Conservation (phyloP, 2,113 vertebrate genomes). For the Calidris pugnax region DNA sequence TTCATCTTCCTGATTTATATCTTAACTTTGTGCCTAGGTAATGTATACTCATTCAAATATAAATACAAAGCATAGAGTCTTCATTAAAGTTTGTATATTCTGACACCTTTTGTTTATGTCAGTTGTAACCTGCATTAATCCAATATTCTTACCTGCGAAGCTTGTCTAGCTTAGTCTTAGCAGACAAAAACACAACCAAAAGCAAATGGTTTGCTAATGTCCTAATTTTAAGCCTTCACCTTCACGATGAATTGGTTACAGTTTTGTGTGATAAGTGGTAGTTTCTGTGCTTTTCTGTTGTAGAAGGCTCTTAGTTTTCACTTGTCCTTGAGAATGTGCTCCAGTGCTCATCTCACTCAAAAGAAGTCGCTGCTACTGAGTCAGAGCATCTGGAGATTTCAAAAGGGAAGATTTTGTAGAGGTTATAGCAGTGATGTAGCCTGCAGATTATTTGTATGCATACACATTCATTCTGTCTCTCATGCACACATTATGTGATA, state of each 20-base stretch:
- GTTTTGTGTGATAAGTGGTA: not conserved
- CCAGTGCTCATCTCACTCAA: not conserved
- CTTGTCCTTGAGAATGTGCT: not conserved
- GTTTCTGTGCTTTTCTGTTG: not conserved
- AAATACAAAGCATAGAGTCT: not conserved
- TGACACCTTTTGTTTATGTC: not conserved
- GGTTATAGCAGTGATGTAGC: not conserved
- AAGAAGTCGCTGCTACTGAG: not conserved
- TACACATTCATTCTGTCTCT: not conserved
- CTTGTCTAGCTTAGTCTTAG: not conserved
- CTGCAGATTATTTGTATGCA: not conserved
- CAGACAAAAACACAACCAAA: not conserved
- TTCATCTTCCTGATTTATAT: not conserved
- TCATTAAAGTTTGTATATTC: not conserved
- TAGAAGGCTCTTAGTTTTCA: not conserved
- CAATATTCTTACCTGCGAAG: not conserved
- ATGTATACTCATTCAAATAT: not conserved
- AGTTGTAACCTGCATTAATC: not conserved
- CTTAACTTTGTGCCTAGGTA: not conserved
- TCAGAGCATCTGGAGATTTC: not conserved
- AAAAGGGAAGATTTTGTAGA: not conserved
- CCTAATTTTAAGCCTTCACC: not conserved
- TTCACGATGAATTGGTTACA: not conserved
- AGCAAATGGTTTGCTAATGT: not conserved
- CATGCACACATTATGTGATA: not conserved